Base-by-base conservation (phyloP, 2,797 vertebrate genomes). In the Carapus acus region DNA sequence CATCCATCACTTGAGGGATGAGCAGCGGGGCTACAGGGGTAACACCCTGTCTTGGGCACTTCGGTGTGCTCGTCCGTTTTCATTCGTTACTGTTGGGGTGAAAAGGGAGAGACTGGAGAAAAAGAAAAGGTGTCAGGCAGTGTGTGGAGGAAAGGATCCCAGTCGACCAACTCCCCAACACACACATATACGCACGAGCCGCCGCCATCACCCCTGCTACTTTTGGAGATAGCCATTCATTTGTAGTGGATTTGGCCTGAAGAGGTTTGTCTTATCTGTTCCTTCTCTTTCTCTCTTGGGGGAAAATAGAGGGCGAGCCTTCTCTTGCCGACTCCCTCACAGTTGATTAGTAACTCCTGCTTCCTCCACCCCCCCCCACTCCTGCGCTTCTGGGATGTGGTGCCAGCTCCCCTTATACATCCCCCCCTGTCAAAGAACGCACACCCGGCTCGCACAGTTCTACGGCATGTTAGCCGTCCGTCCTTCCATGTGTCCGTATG, bases 261-360 rank as follows among this genome's bases (percentile, higher is more conserved):
- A 79, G 76, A 78, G 73, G 65, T 74, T 81, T 81, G 78, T 83
- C 76, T 81, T 84, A 79, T 83, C 76, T 79, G 65, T 68, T 81
- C 68, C 73, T 75, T 62, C 62, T 74, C 58, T 63, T 49, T 60
- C 70, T 80, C 73, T 79, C 70, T 31, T 9, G 55, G 69, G 76
- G 67, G 51, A 50, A 70, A 77, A 76, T 65, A 72, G 63, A 73
- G 76, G 76, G 64, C 62, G 78, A 79, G 74, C 77, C 68, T 76
- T 71, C 59, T 67, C 60, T n/a, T 65, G 73, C 65, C 62, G 37
- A 55, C 79, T 82, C 76, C 57, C 80, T 80, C 82, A 80, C 80
- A 81, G 81, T 84, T 82, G 81, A 85, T 85, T 81, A 85, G 80
- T 76, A 80, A 81, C 78, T 81, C 78, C 74, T 74, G 77, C 74